Percentiles rank a stretch among this genome's conserved stretches.
phyloP scores from a whole-genome alignment of 2,113 vertebrate genomes.

The Ctenomys sociabilis region DNA sequence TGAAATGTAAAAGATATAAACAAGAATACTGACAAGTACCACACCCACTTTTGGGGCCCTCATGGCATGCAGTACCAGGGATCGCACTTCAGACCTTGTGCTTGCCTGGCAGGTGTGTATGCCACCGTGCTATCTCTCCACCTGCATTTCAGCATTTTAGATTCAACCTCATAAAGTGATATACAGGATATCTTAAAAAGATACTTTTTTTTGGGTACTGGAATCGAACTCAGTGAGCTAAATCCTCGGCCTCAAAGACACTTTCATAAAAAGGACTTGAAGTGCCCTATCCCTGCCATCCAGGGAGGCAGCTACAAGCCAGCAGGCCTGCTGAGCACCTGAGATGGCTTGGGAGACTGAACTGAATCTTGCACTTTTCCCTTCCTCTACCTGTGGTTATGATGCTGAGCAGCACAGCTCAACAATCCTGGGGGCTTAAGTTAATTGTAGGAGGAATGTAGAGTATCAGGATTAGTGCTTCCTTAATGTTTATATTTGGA shows the following conservation, averaged over 20 bases:
- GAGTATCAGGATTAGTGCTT: constrained; percentile 8
- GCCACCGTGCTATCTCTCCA: too few species aligned
- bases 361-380: not conserved
- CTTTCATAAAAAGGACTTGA: not conserved
- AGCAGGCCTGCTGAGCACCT: not conserved
- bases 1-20: too few species aligned
- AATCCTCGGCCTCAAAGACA: too few species aligned
- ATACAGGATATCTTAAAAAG: constrained; percentile 46
- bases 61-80: too few species aligned
- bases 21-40: too few species aligned
- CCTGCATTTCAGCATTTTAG: constrained; percentile 7
- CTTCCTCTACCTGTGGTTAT: not conserved
- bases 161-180: not conserved
- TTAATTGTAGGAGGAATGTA: constrained; percentile 11
- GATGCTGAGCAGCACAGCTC: not conserved
- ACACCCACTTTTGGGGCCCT: too few species aligned
- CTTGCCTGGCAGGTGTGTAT: too few species aligned
- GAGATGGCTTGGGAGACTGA: not conserved
- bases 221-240: too few species aligned
- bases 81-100: too few species aligned
- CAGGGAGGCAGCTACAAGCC: not conserved
- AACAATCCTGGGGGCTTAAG: not conserved
- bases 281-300: not conserved
- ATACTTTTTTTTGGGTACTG: not conserved
- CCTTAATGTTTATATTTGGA: not conserved